A percentile compares a stretch with the other conserved stretches of the same genome.
phyloP scores from a whole-genome alignment of 2,888 invertebrate species.

The Campaea margaritaria region DNA sequence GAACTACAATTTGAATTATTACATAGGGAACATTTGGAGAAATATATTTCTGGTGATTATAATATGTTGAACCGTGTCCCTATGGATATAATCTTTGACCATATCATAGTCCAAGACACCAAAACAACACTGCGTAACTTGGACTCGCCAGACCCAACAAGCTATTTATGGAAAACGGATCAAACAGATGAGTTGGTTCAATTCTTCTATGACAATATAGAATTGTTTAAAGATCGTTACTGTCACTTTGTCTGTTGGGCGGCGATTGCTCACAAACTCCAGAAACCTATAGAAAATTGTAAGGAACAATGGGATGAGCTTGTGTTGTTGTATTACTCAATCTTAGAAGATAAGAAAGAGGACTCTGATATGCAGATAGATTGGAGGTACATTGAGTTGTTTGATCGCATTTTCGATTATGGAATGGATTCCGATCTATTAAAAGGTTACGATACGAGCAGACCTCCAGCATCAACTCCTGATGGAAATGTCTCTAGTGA shows the following conservation, averaged over 20 bases:
- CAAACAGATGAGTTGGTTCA: conserved; percentile 67
- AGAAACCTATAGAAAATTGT: conserved; percentile 53
- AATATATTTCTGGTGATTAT: conserved; percentile 59
- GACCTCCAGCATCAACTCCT: conserved; percentile 29
- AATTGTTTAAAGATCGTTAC: conserved; percentile 69
- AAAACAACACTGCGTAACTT: conserved; percentile 51
- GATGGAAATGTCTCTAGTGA: conserved; percentile 61
- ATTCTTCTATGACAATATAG: conserved; percentile 68
- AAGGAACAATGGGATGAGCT: conserved; percentile 69
- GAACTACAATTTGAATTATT: conserved; percentile 62
- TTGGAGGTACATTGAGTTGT: conserved; percentile 77
- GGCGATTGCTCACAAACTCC: conserved; percentile 57
- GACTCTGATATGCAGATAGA: conserved; percentile 74
- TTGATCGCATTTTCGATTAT: conserved; percentile 78
- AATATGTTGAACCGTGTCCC: conserved; percentile 60
- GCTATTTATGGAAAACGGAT: conserved; percentile 53
- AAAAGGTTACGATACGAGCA: conserved; percentile 56
- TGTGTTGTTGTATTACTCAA: conserved; percentile 61
- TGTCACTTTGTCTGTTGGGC: conserved; percentile 75
- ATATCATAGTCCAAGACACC: conserved; percentile 68
- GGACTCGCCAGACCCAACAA: conserved; percentile 37
- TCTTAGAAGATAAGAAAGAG: conserved; percentile 73
- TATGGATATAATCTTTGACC: conserved; percentile 68
- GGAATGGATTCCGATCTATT: conserved; percentile 72
- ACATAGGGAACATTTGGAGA: conserved; percentile 59